Percentiles rank a stretch among this genome's conserved stretches.
These are phyloP conservation scores for Micronycteris hirsuta DNA, from an alignment of 2,113 vertebrate genomes.

Conservation along the genomic window DNA sequence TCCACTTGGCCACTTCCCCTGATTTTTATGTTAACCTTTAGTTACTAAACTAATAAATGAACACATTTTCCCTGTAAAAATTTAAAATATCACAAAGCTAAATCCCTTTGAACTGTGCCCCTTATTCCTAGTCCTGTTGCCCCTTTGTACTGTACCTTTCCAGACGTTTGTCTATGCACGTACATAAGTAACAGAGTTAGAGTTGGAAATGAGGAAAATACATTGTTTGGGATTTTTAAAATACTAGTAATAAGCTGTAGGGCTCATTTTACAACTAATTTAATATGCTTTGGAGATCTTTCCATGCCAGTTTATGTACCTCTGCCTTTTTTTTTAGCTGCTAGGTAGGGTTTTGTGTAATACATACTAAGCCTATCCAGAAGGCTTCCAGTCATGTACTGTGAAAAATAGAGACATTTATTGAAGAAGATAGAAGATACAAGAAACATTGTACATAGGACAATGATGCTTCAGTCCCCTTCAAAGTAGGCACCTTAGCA, in stretches of 20 bases:
- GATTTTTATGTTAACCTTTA: conserved; percentile 10
- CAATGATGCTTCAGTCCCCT: too few species aligned
- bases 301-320: background rate
- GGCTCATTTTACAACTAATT: background rate
- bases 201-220: background rate
- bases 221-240: background rate
- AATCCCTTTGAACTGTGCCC: background rate
- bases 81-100: background rate
- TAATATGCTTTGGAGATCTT: background rate
- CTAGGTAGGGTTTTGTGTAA: background rate
- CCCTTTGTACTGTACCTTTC: background rate
- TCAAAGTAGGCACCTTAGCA: too few species aligned
- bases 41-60: background rate
- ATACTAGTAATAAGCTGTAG: background rate
- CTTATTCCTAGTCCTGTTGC: background rate
- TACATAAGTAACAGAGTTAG: background rate
- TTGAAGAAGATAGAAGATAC: too few species aligned
- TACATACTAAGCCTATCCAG: background rate
- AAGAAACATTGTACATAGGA: too few species aligned
- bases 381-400: too few species aligned
- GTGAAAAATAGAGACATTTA: too few species aligned
- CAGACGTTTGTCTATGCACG: background rate
- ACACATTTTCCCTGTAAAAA: background rate
- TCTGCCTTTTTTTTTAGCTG: background rate
- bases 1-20: background rate